Base-by-base conservation (phyloP, 2,888 invertebrate species). In the Stomorhina lunata region DNA sequence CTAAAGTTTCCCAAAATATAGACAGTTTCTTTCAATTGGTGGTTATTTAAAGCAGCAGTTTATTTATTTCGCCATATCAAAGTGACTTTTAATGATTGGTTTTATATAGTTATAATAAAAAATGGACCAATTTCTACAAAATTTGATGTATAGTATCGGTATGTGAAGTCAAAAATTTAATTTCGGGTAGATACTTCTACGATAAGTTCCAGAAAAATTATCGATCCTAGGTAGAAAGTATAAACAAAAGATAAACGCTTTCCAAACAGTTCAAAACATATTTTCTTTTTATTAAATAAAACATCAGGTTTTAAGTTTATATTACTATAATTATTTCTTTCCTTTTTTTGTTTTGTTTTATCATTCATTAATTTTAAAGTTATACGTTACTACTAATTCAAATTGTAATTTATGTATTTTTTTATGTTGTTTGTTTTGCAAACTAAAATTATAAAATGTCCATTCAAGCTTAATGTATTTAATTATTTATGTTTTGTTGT, bases 321-420 rank as follows among this genome's bases (percentile, higher is more conserved):
- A 76, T 59, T 75, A 63, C 80, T 80, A 80, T 77, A 61, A 59
- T 68, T 61, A 63, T 53, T 63, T 72, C 15, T 10, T 59, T 59
- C 9, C 9, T 59, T 40, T 73, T 57, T 50, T 53, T 63, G 15
- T 40, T 69, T 71, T 69, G 22, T 57, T 48, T 75, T 69, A 72
- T 53, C 66, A 40, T 63, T 73, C 29, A 73, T 72, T 71, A 57
- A 61, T 43, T 75, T 71, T 72, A 59, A 81, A 65, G 55, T 75
- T 79, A 69, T 69, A 78, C 59, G 75, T 69, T n/a, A 59, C 61
- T 79, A 66, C 59, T 80, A 80, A 66, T 77, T 79, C 75, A 82
- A 69, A 76, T 65, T 82, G 45, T 50, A 61, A 34, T 77, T 69
- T 73, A 65, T 69, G 45, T 50, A 66, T 55, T 45, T 48, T 27